Conservation (phyloP, 1,140 invertebrate species). For the Brachionus koreanus region DNA sequence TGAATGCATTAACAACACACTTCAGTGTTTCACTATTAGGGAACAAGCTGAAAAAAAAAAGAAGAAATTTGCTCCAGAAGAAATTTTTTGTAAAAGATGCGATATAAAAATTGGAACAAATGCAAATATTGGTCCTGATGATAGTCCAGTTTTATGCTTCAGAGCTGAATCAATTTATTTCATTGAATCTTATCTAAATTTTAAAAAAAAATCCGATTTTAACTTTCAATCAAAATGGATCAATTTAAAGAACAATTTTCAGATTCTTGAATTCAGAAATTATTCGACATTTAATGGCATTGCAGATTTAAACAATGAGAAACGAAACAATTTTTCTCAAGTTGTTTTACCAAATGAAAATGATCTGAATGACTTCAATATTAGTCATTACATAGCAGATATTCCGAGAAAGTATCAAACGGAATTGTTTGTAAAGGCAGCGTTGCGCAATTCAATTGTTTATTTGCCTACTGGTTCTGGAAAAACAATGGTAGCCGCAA, state of each 20-base stretch:
- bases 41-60: constrained; percentile 22
- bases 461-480: constrained; percentile 56
- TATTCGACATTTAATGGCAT: neutral
- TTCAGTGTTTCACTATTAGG: neutral
- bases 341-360: neutral
- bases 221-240: neutral
- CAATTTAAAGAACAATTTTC: neutral
- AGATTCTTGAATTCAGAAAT: neutral
- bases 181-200: neutral
- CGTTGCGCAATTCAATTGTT: constrained; percentile 49
- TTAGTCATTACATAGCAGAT: constrained; percentile 34
- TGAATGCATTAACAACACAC: neutral
- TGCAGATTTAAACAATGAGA: neutral
- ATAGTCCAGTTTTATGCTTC: neutral
- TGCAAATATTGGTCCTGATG: neutral
- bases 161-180: neutral
- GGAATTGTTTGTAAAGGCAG: constrained; percentile 50
- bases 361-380: neutral
- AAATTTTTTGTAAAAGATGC: constrained; percentile 12
- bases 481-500: constrained; percentile 52
- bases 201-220: neutral
- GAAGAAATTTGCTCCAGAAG: neutral
- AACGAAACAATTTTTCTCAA: neutral
- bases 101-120: neutral
- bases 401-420: constrained; percentile 51